Percentiles rank a stretch among this genome's conserved stretches.
Conservation (phyloP, 2,113 vertebrate genomes). For the Triplophysa dalaica region DNA sequence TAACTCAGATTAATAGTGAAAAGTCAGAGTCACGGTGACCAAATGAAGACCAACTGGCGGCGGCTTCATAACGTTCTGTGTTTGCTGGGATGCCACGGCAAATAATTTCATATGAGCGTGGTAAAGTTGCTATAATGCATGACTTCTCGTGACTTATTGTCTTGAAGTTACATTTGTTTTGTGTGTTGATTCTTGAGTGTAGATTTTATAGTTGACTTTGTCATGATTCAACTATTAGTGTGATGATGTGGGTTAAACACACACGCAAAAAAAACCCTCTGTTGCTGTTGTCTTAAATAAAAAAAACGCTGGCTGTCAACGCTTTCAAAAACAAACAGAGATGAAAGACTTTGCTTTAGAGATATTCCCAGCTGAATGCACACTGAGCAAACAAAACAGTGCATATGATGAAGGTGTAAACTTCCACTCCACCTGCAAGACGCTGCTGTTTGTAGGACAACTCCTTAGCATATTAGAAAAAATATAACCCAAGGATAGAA, state of each 20-base stretch:
- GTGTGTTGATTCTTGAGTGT: not conserved
- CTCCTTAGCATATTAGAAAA: conserved; percentile 45
- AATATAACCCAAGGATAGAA: conserved; percentile 35
- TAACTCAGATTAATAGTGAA: no score
- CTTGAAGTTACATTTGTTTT: not conserved
- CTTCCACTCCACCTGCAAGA: conserved; percentile 32
- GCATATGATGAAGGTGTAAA: conserved; percentile 45
- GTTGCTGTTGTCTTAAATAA: not conserved
- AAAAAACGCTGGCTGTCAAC: conserved; percentile 18
- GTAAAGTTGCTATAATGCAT: no score
- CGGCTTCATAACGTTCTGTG: no score
- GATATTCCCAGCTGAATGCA: conserved; percentile 35
- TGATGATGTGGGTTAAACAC: conserved; percentile 38
- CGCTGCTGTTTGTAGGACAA: conserved; percentile 46
- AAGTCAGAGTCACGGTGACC: no score
- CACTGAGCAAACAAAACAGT: conserved; percentile 26
- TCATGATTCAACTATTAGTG: not conserved
- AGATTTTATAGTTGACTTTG: conserved; percentile 9
- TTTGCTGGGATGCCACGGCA: no score
- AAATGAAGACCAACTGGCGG: no score
- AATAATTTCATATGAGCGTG: no score
- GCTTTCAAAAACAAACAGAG: conserved; percentile 36
- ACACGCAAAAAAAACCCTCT: not conserved
- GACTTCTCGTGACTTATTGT: not conserved
- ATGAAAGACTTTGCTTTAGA: conserved; percentile 3